Conservation (phyloP, 2,888 invertebrate species). For the Dryomyza anilis region DNA sequence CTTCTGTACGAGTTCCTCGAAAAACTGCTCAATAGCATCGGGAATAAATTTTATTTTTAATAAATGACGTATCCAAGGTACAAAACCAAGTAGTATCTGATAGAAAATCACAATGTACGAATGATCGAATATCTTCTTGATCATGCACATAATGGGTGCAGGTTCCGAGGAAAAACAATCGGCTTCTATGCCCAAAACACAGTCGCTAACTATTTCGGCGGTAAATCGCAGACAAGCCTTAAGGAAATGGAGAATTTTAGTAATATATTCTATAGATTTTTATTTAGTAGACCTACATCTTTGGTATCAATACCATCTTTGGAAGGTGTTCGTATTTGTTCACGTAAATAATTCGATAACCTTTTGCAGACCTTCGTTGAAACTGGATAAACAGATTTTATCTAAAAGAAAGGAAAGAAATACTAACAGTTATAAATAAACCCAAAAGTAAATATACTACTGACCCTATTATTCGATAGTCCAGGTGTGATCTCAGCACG, state of each 20-base stretch:
- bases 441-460: slow-evolving; percentile 3
- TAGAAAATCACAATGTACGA: slow-evolving; percentile 38
- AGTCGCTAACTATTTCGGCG: slow-evolving; percentile 61
- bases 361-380: slow-evolving; percentile 60
- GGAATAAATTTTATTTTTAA: slow-evolving; percentile 46
- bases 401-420: slow-evolving; percentile 37
- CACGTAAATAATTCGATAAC: slow-evolving; percentile 59
- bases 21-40: slow-evolving; percentile 66
- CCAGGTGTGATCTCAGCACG: slow-evolving; percentile 63
- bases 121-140: slow-evolving; percentile 48
- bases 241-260: neutral
- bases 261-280: neutral
- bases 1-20: slow-evolving; percentile 44
- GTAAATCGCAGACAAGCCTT: slow-evolving; percentile 57
- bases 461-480: slow-evolving; percentile 63
- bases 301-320: slow-evolving; percentile 59
- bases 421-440: neutral
- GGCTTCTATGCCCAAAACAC: slow-evolving; percentile 62
- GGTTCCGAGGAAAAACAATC: slow-evolving; percentile 55
- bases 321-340: slow-evolving; percentile 43
- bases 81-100: slow-evolving; percentile 40
- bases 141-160: slow-evolving; percentile 49
- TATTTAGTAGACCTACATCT: slow-evolving; percentile 41
- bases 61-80: slow-evolving; percentile 44
- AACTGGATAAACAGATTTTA: slow-evolving; percentile 63